Evolutionary conservation across 2,888 invertebrate genomes (phyloP).

Genomic region (Hyppa rectilinea): DNA sequence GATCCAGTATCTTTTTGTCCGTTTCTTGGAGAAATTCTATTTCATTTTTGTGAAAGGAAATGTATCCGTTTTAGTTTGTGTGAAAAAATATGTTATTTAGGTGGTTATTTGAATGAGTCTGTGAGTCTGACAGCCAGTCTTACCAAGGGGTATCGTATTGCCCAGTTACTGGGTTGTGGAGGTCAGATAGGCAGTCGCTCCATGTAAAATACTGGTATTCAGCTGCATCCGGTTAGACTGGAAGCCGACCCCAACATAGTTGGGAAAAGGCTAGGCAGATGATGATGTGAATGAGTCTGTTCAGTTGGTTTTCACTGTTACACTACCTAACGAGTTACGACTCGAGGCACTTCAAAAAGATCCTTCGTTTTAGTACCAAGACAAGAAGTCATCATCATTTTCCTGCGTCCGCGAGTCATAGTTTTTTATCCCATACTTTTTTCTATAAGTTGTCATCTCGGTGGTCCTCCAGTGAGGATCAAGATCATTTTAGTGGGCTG

Average conservation of each 20-base stretch:
- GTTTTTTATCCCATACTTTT: too few relatives aligned
- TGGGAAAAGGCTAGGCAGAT: too few relatives aligned
- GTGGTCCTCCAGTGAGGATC: neutral
- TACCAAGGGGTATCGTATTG: too few relatives aligned
- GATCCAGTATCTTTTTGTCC: neutral
- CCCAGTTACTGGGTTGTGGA: too few relatives aligned
- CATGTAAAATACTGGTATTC: too few relatives aligned
- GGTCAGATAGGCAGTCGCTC: too few relatives aligned
- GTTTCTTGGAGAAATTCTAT: slow-evolving; percentile 5
- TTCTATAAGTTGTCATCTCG: neutral
- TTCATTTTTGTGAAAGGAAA: neutral
- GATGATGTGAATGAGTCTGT: too few relatives aligned
- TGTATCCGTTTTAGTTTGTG: neutral
- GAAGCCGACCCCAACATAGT: too few relatives aligned
- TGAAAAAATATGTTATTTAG: neutral
- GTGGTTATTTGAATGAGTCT: too few relatives aligned
- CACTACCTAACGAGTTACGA: neutral
- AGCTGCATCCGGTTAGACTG: too few relatives aligned
- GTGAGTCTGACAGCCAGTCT: too few relatives aligned
- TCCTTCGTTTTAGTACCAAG: neutral
- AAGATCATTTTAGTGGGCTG: neutral
- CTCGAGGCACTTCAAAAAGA: neutral
- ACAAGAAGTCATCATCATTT: neutral
- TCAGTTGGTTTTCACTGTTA: neutral
- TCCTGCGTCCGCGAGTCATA: too few relatives aligned